Conservation (phyloP, 2,888 invertebrate genomes). For the Aproaerema taeniolella region DNA sequence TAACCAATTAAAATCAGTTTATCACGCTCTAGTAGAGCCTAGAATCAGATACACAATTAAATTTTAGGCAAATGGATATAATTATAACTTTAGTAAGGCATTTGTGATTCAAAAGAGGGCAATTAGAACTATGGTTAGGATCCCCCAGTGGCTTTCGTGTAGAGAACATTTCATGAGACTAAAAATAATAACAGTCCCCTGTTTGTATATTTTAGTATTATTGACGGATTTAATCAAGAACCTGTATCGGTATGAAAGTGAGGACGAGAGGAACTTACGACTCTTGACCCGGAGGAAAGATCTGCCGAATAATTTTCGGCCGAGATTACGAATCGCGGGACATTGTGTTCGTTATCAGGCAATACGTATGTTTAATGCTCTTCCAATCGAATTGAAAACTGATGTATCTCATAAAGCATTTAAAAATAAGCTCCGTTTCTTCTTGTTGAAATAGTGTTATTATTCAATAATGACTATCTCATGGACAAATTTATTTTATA, state of each 20-base stretch:
- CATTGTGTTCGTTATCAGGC: conserved; percentile 1
- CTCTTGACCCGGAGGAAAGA: neutral
- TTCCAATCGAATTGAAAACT: neutral
- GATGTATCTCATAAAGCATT: neutral
- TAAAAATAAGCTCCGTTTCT: neutral
- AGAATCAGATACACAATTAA: conserved; percentile 15
- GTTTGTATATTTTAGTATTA: neutral
- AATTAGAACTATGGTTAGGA: neutral
- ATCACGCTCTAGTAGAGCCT: conserved; percentile 14
- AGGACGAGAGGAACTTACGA: neutral
- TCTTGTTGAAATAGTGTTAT: neutral
- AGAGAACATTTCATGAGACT: neutral
- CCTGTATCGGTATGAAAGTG: neutral
- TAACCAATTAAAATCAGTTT: conserved; percentile 12
- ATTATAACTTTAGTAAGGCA: conserved; percentile 1
- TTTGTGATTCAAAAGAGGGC: conserved; percentile 7
- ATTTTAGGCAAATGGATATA: conserved; percentile 13
- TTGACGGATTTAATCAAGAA: neutral
- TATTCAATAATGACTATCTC: too few species aligned
- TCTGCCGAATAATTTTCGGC: neutral
- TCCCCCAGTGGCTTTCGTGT: conserved; percentile 1
- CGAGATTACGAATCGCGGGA: neutral
- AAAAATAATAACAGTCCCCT: neutral
- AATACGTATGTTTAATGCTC: neutral
- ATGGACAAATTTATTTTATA: too few species aligned